Conservation (phyloP, 2,888 invertebrate species). For the Brenthis hecate region DNA sequence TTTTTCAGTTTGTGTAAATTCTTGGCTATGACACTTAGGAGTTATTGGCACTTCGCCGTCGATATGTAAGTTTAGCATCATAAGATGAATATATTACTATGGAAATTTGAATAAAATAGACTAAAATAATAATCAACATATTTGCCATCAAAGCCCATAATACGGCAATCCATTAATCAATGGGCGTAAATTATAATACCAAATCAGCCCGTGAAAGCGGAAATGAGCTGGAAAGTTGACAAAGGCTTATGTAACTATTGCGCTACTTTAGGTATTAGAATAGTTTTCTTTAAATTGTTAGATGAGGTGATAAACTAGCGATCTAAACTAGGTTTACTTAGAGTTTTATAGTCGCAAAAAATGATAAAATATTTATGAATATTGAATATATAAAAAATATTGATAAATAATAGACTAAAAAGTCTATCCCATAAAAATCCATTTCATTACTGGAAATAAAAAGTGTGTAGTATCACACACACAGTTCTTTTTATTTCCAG, state of each 20-base stretch:
- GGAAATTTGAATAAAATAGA: background rate
- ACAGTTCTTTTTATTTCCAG: too few relatives aligned
- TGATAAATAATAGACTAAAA: background rate
- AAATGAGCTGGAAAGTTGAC: constrained; percentile 24
- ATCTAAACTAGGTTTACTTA: too few relatives aligned
- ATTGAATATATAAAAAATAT: too few relatives aligned
- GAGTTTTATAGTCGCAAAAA: background rate
- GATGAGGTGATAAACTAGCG: background rate
- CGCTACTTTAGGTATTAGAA: constrained; percentile 16
- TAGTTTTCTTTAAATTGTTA: background rate
- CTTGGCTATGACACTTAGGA: too few relatives aligned
- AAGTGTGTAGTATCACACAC: too few relatives aligned
- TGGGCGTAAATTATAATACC: constrained; percentile 25
- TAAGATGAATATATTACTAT: background rate
- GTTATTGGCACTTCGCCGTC: too few relatives aligned
- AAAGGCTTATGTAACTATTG: constrained; percentile 21
- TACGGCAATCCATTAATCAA: constrained; percentile 21
- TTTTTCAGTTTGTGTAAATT: too few relatives aligned
- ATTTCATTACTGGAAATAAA: too few relatives aligned
- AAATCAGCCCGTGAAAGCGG: constrained; percentile 27
- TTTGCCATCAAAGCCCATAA: background rate
- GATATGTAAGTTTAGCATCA: background rate
- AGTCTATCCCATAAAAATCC: background rate
- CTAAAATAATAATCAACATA: background rate
- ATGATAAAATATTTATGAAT: background rate